Base-by-base conservation (phyloP, 2,888 invertebrate genomes). In the Nowickia ferox region DNA sequence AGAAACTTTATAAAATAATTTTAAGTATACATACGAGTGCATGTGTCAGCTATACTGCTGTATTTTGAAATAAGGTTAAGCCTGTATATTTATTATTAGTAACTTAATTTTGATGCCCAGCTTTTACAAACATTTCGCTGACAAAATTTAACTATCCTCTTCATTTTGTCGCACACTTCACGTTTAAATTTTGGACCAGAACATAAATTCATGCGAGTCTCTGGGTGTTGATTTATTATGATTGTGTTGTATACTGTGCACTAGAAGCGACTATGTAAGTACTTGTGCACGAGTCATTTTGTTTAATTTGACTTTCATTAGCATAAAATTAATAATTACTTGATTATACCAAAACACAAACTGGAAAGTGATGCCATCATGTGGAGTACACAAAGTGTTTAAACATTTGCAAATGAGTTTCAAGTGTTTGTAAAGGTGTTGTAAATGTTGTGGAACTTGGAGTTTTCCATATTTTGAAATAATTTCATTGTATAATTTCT, bases 321-420 rank as follows among this genome's bases (percentile, higher is more conserved):
- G 63, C 59, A 30, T 72, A 57, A 57, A 69, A 69, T 55, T 69
- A 55, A 69, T 74, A 48, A 74, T 74, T 59, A 61, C 17, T 74
- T 74, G 48, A 61, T 61, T 40, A 74, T 61, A 51, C 9, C 42
- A 63, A 63, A 74, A 63, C 51, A 74, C 61, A 74, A 61, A 48
- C 72, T 48, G 48, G 17, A 61, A 74, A 30, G 30, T 30, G 30
- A 30, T 30, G 30, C 30, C 30, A 61, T 59, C 44, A 71, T 55
- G 9, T 10, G 69, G 42, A 55, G 17, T 19, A 44, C 2, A 71
- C 44, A 30, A 48, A 48, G 11, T 66, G 30, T 22, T 48, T n/a
- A 66, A 66, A 48, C 66, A 66, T 66, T 65, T 65, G 46, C 44
- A 22, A 65, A 65, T 65, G 65, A 19, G 13, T 46, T 46, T 65